A percentile compares a stretch with the other conserved stretches of the same genome.
These are phyloP conservation scores for Dallia pectoralis DNA, from an alignment of 2,797 vertebrate genomes.

Conservation along the genomic window DNA sequence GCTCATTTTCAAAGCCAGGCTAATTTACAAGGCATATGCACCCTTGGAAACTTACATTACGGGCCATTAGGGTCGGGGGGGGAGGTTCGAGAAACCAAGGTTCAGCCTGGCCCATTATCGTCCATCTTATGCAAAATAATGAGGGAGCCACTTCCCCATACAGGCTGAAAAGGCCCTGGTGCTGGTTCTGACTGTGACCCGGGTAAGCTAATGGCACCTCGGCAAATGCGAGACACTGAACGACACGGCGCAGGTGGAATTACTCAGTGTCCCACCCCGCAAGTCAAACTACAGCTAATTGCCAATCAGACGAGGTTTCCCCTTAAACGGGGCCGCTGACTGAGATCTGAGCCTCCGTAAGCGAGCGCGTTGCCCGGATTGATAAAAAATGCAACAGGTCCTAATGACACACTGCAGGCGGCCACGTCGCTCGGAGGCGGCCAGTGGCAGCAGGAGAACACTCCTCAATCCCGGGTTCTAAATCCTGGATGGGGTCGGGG, in stretches of 20 bases:
- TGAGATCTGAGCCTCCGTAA: background rate
- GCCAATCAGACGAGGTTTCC: background rate
- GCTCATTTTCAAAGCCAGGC: slow-evolving; percentile 32
- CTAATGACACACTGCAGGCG: background rate
- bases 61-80: slow-evolving; percentile 44
- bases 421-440: background rate
- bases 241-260: slow-evolving; percentile 1
- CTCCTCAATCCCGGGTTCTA: background rate
- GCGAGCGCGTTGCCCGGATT: background rate
- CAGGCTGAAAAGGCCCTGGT: slow-evolving; percentile 21
- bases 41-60: slow-evolving; percentile 41
- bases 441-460: too few relatives aligned
- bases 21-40: slow-evolving; percentile 44
- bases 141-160: slow-evolving; percentile 1
- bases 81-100: slow-evolving; percentile 31
- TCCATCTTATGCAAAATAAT: slow-evolving; percentile 31
- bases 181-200: slow-evolving; percentile 21
- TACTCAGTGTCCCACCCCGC: background rate
- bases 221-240: slow-evolving; percentile 8
- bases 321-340: background rate
- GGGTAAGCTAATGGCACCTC: slow-evolving; percentile 21
- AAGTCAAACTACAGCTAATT: background rate
- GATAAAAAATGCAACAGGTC: background rate
- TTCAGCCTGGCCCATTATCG: slow-evolving; percentile 31
- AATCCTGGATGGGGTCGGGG: background rate